Evolutionary conservation across 37 sponge, comb jelly and placozoan species (phyloP).

Genomic region (Ianthella basta): DNA sequence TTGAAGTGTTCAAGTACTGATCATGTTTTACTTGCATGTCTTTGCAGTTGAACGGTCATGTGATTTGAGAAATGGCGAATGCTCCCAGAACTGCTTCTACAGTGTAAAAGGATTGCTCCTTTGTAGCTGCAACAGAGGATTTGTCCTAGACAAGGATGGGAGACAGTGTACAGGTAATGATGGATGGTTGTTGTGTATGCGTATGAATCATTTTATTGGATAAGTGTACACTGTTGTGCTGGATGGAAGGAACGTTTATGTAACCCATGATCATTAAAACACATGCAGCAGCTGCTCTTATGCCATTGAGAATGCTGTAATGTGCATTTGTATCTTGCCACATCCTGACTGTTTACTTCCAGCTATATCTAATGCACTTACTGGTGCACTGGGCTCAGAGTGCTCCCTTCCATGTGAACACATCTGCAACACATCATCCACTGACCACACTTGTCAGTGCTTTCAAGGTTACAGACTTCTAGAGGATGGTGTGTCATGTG

Average conservation of each 20-base stretch:
- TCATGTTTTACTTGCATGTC: background rate
- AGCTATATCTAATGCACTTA: too few species aligned
- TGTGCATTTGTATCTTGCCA: too few species aligned
- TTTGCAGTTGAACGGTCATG: background rate
- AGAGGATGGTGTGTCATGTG: slow-evolving; percentile 3
- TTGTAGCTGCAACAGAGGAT: background rate
- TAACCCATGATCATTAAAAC: too few species aligned
- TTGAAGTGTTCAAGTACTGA: background rate
- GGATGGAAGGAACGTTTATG: too few species aligned
- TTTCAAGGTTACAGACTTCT: background rate
- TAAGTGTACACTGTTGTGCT: too few species aligned
- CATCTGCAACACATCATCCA: too few species aligned
- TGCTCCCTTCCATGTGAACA: too few species aligned
- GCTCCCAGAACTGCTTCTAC: background rate
- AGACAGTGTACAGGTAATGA: background rate
- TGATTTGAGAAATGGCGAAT: slow-evolving; percentile 1
- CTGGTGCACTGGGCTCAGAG: too few species aligned
- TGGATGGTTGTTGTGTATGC: background rate
- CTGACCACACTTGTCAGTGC: background rate
- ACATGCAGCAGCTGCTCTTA: too few species aligned
- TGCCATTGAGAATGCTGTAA: too few species aligned
- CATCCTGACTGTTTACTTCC: too few species aligned
- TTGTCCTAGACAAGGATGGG: background rate
- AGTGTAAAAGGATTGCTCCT: background rate
- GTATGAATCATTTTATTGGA: too few species aligned